Evolutionary conservation across 2,113 vertebrate species (phyloP).

Genomic region (Mustelus asterias): DNA sequence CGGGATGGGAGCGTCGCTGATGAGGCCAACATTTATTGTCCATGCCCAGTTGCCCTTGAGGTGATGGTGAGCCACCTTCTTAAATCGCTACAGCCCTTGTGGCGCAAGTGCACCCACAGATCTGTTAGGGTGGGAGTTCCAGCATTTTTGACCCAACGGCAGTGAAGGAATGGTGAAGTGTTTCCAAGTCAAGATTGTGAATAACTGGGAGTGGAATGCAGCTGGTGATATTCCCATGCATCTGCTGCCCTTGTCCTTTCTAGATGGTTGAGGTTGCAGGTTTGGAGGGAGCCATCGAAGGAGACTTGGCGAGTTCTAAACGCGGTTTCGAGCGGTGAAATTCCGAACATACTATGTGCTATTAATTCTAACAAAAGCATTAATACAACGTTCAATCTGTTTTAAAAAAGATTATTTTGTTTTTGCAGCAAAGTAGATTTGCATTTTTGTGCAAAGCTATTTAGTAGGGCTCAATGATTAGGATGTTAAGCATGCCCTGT

Average conservation of each 20-base stretch:
- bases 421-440: slow-evolving; percentile 8
- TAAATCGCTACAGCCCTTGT: background rate
- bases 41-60: background rate
- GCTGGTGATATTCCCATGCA: background rate
- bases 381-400: background rate
- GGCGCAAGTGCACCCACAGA: background rate
- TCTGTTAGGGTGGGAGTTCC: background rate
- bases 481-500: background rate
- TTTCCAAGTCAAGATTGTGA: background rate
- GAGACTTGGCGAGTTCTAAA: background rate
- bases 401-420: background rate
- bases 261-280: background rate
- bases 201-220: background rate
- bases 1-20: background rate
- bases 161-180: background rate
- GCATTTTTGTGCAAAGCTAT: slow-evolving; percentile 25
- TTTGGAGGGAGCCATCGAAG: background rate
- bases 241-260: background rate
- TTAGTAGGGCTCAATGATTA: background rate
- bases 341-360: background rate
- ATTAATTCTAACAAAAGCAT: background rate
- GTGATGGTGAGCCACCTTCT: background rate
- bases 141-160: background rate
- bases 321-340: background rate
- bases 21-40: background rate